A percentile compares a stretch with the other conserved stretches of the same genome.
These are phyloP conservation scores for Micrasema minimum DNA, from an alignment of 1,140 invertebrate species.

Conservation along the genomic window DNA sequence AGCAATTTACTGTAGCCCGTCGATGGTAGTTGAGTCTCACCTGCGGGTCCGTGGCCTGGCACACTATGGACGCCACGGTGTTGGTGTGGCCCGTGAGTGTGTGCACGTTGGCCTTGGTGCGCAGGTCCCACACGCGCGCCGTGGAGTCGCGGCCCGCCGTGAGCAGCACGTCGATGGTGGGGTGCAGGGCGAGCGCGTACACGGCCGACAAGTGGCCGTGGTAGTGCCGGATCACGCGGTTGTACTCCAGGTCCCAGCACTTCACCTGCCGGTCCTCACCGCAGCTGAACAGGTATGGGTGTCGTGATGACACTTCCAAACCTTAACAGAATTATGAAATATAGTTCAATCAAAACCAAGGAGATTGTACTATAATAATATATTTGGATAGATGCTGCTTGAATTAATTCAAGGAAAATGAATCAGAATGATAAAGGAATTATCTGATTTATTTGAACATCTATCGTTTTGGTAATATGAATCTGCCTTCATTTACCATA, in stretches of 20 bases:
- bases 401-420: no score
- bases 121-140: slow-evolving; percentile 98
- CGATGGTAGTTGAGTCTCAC: no score
- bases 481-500: no score
- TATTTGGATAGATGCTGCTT: no score
- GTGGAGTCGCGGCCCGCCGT: slow-evolving; percentile 96
- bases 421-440: no score
- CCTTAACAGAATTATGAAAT: slow-evolving; percentile 61
- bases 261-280: slow-evolving; percentile 99
- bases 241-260: slow-evolving; percentile 99
- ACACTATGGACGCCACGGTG: slow-evolving; percentile 93
- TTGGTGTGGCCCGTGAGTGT: slow-evolving; percentile 97
- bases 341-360: background rate
- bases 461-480: no score
- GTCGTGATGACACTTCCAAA: slow-evolving; percentile 90
- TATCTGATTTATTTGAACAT: no score
- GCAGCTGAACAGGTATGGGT: slow-evolving; percentile 98
- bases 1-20: no score
- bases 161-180: slow-evolving; percentile 94
- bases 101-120: slow-evolving; percentile 98
- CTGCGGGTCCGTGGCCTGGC: slow-evolving; percentile 94
- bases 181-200: slow-evolving; percentile 94
- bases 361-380: background rate
- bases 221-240: slow-evolving; percentile 98
- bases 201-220: slow-evolving; percentile 98